These are phyloP conservation scores for Tupaia tana DNA, from an alignment of 2,113 vertebrate genomes.

Conservation along the genomic window DNA sequence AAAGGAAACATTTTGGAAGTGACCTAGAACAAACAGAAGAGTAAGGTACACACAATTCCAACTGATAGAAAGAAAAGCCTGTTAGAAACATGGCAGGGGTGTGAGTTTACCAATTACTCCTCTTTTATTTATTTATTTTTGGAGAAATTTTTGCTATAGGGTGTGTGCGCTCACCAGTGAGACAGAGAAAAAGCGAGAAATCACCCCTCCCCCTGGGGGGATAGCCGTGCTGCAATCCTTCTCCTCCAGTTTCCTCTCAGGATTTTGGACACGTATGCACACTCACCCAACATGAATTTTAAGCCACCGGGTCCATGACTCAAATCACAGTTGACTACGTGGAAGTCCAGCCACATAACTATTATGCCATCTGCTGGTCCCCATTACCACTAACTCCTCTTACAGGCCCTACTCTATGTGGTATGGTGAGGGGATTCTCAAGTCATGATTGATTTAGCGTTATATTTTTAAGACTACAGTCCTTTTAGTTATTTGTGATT, in stretches of 20 bases:
- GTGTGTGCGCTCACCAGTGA: too few relatives aligned
- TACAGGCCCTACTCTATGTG: background rate
- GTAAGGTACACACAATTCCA: background rate
- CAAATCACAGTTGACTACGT: too few relatives aligned
- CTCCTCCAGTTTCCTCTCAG: too few relatives aligned
- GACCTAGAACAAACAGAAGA: background rate
- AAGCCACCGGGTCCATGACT: too few relatives aligned
- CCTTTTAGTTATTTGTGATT: background rate
- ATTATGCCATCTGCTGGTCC: too few relatives aligned
- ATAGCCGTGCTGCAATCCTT: too few relatives aligned
- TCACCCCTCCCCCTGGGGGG: too few relatives aligned
- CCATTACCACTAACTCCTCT: background rate
- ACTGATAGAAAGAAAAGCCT: background rate
- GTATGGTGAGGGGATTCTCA: background rate
- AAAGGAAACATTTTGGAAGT: background rate
- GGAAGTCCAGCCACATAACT: too few relatives aligned
- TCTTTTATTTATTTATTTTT: background rate
- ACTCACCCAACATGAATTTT: too few relatives aligned
- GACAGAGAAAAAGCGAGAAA: too few relatives aligned
- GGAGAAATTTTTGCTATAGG: too few relatives aligned
- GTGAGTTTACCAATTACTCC: background rate
- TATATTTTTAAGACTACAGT: background rate
- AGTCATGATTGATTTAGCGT: background rate
- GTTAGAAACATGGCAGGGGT: background rate
- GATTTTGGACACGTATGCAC: too few relatives aligned